A percentile compares a stretch with the other conserved stretches of the same genome.
These are phyloP conservation scores for Caenorhabditis tropicalis DNA, from an alignment of 1,140 invertebrate genomes.

Conservation along the genomic window DNA sequence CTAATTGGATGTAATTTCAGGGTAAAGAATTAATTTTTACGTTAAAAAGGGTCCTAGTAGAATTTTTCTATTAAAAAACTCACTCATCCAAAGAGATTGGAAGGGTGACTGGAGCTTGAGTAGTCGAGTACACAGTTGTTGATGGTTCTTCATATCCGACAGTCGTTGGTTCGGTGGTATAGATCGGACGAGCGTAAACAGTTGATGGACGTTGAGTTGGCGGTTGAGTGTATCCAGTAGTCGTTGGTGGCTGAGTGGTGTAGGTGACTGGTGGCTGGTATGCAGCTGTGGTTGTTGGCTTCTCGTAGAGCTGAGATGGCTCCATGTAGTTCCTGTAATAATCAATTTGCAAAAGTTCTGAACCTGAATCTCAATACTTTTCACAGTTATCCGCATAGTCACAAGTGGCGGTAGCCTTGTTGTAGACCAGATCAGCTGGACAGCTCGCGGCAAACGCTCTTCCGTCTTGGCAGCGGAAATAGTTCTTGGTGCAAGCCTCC, in stretches of 20 bases:
- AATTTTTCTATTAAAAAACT: background rate
- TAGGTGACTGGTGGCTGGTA: background rate
- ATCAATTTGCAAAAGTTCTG: background rate
- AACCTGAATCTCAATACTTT: background rate
- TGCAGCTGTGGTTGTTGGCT: background rate
- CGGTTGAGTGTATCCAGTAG: background rate
- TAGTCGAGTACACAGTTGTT: background rate
- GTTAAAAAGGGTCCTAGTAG: too few species aligned
- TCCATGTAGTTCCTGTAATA: constrained; percentile 13
- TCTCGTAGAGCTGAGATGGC: background rate
- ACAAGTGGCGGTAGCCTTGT: constrained; percentile 2
- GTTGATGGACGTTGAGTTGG: background rate
- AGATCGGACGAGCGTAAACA: background rate
- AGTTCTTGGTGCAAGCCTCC: background rate
- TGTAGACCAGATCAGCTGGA: background rate
- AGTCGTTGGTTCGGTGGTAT: background rate
- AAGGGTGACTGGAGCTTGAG: background rate
- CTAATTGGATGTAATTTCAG: too few species aligned
- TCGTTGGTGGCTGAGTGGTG: background rate
- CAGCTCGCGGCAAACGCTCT: background rate
- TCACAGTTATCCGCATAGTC: constrained; percentile 21
- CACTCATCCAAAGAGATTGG: background rate
- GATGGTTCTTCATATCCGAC: constrained; percentile 4
- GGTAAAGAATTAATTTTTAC: too few species aligned
- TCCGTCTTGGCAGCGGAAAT: background rate